phyloP scores from a whole-genome alignment of 2,797 vertebrate genomes.

The Cryptoprocta ferox region DNA sequence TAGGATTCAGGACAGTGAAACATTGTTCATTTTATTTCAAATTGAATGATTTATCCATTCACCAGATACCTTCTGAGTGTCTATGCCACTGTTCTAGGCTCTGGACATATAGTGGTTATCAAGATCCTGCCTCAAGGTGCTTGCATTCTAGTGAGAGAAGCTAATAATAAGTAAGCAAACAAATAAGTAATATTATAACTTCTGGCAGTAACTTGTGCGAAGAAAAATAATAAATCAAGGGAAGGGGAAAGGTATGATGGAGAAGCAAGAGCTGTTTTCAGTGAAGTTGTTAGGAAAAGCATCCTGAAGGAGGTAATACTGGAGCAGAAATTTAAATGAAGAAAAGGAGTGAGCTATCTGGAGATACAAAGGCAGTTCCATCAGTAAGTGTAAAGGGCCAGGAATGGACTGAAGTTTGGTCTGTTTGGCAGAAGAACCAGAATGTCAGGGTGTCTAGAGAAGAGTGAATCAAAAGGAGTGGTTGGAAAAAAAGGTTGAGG shows the following conservation, averaged over 20 bases:
- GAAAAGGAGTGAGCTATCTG: not conserved
- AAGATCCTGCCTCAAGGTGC: not conserved
- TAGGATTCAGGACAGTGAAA: not conserved
- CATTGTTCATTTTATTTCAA: not conserved
- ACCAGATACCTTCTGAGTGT: not conserved
- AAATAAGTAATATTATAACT: not conserved
- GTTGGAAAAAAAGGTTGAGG: not conserved
- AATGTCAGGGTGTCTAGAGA: not conserved
- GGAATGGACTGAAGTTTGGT: not conserved
- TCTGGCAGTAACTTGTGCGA: not conserved
- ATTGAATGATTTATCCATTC: not conserved
- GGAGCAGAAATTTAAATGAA: not conserved
- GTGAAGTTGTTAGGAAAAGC: not conserved
- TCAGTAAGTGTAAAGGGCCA: not conserved
- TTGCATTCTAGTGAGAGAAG: not conserved
- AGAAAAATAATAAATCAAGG: not conserved
- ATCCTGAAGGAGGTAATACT: not conserved
- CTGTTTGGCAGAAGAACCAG: not conserved
- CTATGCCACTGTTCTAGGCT: not conserved
- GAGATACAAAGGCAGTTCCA: not conserved
- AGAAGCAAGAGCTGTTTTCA: not conserved
- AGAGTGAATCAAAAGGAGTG: not conserved
- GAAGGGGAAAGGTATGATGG: not conserved
- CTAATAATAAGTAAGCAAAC: not conserved
- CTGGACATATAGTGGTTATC: not conserved